Base-by-base conservation (phyloP, 2,888 invertebrate species). In the Meganola albula region DNA sequence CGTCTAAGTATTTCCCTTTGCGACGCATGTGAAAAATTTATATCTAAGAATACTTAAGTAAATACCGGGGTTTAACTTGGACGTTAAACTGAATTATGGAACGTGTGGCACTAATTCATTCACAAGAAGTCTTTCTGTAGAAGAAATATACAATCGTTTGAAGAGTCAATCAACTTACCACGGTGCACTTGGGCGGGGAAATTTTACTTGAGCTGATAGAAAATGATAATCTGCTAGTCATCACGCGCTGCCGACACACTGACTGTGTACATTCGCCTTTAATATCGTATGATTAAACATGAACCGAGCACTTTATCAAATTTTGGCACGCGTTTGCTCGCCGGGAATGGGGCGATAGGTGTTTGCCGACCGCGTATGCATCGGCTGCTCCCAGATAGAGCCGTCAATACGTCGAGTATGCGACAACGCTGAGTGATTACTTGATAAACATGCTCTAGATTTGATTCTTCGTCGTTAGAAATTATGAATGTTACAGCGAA, bases 261-360 rank as follows among this genome's bases (percentile, higher is more conserved):
- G 50, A 34, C 34, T 48, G 51, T 53, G 46, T 49, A 49, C 44
- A 52, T 41, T 47, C 49, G 43, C 53, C 71, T 72, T 70, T 74
- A 79, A 78, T 78, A 74, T 71, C 70, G 66, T 74, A 78, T 82
- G 77, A 82, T 82, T 79, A 82, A 77, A 83, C 80, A 80, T 78
- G 74, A 77, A 78, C 68, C 56, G 68, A 70, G 65, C 73, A 77
- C 73, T 78, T 82, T 84, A 83, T 83, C 83, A 78, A 78, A 80
- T 74, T 82, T 83, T 76, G 78, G 78, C 83, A 83, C 82, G 76
- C 82, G 83, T 80, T 78, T 74, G 73, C 70, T 67, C 67, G 57
- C 40, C 54, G 59, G 60, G 65, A 62, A 51, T 63, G 66, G 70
- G 64, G 67, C 60, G 66, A 61, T 71, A 69, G 68, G 63, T 82